These are phyloP conservation scores for Haemorhous mexicanus DNA, from an alignment of 2,113 vertebrate species.

Conservation along the genomic window DNA sequence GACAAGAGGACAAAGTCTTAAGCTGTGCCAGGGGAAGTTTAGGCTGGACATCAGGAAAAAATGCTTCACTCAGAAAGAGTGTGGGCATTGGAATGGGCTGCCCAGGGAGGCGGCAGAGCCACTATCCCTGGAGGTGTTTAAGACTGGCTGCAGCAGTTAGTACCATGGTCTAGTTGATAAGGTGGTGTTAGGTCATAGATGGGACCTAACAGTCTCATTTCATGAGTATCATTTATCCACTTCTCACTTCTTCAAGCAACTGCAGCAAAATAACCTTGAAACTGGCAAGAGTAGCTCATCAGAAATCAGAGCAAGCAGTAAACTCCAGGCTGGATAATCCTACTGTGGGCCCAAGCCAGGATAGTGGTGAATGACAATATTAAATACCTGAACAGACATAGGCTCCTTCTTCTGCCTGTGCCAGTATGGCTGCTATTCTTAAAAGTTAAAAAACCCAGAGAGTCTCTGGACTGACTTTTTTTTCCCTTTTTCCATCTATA, in stretches of 20 bases:
- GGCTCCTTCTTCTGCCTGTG: neutral
- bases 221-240: neutral
- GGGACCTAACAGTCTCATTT: too few species aligned
- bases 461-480: neutral
- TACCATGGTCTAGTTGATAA: neutral
- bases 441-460: neutral
- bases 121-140: too few species aligned
- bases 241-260: neutral
- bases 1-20: neutral
- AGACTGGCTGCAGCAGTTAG: neutral
- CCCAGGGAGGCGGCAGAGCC: neutral
- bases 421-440: neutral
- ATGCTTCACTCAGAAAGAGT: neutral
- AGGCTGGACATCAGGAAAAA: neutral
- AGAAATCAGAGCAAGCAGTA: neutral
- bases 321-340: neutral
- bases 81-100: neutral
- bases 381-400: neutral
- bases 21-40: neutral
- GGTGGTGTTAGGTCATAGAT: too few species aligned
- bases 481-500: neutral
- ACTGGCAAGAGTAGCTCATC: neutral
- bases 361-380: neutral
- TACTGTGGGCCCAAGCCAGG: neutral
- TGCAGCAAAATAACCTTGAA: neutral